Percentiles rank a stretch among this genome's conserved stretches.
phyloP scores from a whole-genome alignment of 2,797 vertebrate species.

The Delichon dasypus region DNA sequence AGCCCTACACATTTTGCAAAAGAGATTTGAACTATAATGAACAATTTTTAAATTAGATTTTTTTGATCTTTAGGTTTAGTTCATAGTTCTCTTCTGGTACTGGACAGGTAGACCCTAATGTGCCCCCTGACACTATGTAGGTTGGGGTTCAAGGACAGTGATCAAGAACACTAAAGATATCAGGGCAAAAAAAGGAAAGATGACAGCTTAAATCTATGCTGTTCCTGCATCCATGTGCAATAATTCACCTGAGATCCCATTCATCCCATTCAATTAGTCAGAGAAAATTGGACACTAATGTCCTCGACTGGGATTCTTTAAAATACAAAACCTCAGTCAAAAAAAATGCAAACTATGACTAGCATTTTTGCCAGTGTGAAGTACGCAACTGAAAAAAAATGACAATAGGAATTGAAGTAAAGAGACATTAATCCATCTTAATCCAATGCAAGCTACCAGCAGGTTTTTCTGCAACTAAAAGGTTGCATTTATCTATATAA shows the following conservation, averaged over 20 bases:
- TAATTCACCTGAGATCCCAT: background rate
- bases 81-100: background rate
- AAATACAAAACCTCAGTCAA: background rate
- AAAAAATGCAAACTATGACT: background rate
- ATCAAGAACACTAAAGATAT: background rate
- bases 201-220: background rate
- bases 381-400: background rate
- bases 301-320: background rate
- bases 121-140: background rate
- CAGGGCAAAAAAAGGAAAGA: background rate
- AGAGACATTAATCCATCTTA: background rate
- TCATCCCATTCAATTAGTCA: background rate
- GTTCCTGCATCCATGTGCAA: background rate
- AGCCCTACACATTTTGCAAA: background rate
- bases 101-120: background rate
- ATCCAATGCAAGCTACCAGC: background rate
- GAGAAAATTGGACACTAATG: background rate
- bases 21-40: background rate
- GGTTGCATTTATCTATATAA: background rate
- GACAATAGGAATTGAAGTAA: background rate
- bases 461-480: accelerated
- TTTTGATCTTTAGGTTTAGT: background rate
- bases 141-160: background rate
- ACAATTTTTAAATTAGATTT: background rate
- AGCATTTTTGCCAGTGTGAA: background rate